Evolutionary conservation across 2,797 vertebrate species (phyloP), one percentile per base, ranked within the genome.

Genomic region (Myotis planiceps): DNA sequence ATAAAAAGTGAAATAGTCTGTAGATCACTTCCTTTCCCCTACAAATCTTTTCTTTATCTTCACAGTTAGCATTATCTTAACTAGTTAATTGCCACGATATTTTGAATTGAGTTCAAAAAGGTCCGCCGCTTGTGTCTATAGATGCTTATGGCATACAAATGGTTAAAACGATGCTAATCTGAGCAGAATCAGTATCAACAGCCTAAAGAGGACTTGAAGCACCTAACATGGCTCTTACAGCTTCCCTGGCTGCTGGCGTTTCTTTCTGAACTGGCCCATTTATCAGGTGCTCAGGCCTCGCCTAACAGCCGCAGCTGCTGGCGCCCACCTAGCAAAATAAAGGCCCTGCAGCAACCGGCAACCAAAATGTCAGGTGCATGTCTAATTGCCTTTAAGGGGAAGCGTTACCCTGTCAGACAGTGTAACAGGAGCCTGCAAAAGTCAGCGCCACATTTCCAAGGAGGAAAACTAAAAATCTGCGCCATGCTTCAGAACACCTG

Each of bases 371-470:
- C 79, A 66, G 19, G 63, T 27, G 51, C 49, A 76, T 65, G 47
- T 65, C 69, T 55, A 92, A 76, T 45, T 80, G 25, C 95, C 39
- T 94, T 88, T 19, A 82, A 83, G 82, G 42, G 34, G 15, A 78
- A 42, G 29, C 37, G 75, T 47, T 81, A 23, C 65, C 39, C 34
- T 76, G 88, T 42, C 80, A 72, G 69, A 85, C n/a, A 90, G 23
- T 34, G 72, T 72, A 79, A 93, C 13, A 66, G 23, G 60, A 83
- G 23, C 78, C 81, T 1, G 12, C 76, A 88, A 93, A 94, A 55
- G 15, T 72, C 25, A 89, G 74, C 37, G 9, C 79, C 88, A 29
- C 49, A 74, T 94, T 94, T 96, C 89, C 94, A 95, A 95, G 49
- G 63, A 76, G 81, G 16, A 53, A 91, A 95, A 81, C 32, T 78